These are phyloP conservation scores for Dascyllus trimaculatus DNA, from an alignment of 2,113 vertebrate genomes.

Conservation along the genomic window DNA sequence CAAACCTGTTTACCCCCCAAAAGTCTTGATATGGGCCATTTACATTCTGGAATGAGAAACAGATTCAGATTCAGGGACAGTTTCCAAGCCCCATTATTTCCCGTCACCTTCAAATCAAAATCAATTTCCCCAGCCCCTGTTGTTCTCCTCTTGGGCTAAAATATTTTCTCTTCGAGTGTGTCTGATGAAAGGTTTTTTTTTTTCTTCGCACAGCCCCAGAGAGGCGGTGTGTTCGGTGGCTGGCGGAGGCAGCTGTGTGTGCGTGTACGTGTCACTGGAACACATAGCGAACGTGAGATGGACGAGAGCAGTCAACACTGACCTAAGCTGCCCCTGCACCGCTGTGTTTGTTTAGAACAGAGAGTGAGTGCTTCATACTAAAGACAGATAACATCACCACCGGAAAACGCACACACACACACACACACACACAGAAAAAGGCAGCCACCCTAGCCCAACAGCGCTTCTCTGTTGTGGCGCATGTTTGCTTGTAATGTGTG, in stretches of 20 bases:
- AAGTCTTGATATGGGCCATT: constrained; percentile 59
- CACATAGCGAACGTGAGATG: constrained; percentile 50
- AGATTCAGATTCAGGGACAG: constrained; percentile 65
- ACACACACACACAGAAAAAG: neutral
- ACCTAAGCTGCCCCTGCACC: constrained; percentile 62
- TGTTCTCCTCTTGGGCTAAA: constrained; percentile 65
- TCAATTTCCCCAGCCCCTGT: constrained; percentile 68
- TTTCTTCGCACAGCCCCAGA: constrained; percentile 59
- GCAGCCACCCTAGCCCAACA: constrained; percentile 39
- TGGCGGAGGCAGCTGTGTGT: constrained; percentile 29
- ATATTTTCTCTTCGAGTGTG: constrained; percentile 65
- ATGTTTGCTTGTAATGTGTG: constrained; percentile 65
- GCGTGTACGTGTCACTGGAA: constrained; percentile 36
- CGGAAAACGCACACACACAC: constrained; percentile 38
- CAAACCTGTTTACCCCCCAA: constrained; percentile 53
- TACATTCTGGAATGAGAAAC: constrained; percentile 71
- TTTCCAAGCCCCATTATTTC: constrained; percentile 73
- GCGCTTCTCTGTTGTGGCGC: constrained; percentile 39
- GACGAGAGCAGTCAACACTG: constrained; percentile 55
- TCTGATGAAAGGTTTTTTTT: constrained; percentile 75
- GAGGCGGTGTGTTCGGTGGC: constrained; percentile 28
- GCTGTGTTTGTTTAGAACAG: constrained; percentile 66
- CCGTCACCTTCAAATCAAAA: constrained; percentile 77
- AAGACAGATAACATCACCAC: constrained; percentile 68
- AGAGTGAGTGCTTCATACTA: constrained; percentile 62